Evolutionary conservation across 2,113 vertebrate species (phyloP).

Genomic region (Cyprinodon tularosa): DNA sequence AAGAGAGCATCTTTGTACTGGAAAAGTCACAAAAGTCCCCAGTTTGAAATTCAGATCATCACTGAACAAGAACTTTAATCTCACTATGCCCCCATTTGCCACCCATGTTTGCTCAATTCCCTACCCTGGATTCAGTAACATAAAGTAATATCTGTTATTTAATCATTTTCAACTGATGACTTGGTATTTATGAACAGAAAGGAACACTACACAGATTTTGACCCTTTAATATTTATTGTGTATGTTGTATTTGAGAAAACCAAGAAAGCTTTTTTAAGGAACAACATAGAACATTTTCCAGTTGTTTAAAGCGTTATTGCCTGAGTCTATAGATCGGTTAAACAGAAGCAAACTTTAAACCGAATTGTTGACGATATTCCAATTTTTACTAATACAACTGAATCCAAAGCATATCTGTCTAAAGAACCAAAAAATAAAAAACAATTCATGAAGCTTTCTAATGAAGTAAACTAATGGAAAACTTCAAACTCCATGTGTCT

Average conservation of each 20-base stretch:
- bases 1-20: no score
- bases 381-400: neutral
- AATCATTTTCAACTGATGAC: neutral
- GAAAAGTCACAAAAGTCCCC: no score
- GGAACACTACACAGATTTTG: neutral
- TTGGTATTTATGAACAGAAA: neutral
- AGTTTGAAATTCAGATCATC: no score
- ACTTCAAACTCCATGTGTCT: neutral
- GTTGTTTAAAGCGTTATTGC: neutral
- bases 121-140: no score
- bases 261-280: neutral
- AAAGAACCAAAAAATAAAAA: neutral
- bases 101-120: no score
- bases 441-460: no score
- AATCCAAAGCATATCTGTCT: neutral
- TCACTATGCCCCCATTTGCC: no score
- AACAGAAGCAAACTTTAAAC: neutral
- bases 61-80: no score
- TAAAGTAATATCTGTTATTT: neutral
- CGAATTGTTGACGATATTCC: neutral
- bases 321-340: neutral
- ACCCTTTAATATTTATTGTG: neutral
- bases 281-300: neutral
- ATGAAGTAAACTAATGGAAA: neutral
- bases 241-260: neutral